Evolutionary conservation across 2,113 vertebrate species (phyloP).

Genomic region (Stercorarius parasiticus): DNA sequence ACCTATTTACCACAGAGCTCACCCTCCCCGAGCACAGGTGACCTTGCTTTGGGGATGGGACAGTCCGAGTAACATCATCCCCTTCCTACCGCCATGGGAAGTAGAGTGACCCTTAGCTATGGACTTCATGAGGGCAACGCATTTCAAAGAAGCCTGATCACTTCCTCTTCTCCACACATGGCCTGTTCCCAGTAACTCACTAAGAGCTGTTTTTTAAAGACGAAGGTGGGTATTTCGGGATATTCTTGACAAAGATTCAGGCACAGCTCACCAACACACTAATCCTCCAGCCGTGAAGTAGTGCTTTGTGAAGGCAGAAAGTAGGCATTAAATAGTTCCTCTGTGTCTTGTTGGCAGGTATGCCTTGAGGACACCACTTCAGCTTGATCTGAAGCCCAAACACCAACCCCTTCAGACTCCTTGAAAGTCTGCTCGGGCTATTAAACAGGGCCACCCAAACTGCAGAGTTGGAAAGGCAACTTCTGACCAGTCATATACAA

Average conservation of each 20-base stretch:
- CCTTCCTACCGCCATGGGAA: not conserved
- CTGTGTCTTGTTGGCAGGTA: fast-evolving
- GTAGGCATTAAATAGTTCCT: not conserved
- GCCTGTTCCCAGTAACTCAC: not conserved
- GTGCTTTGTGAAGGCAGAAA: not conserved
- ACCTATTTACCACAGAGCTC: not conserved
- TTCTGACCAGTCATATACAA: not conserved
- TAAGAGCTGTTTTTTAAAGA: not conserved
- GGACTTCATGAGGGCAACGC: not conserved
- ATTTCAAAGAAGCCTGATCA: not conserved
- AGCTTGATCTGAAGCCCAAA: not conserved
- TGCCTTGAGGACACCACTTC: not conserved
- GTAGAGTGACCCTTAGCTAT: not conserved
- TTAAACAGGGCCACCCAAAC: not conserved
- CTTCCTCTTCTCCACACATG: not conserved
- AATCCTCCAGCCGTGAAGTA: not conserved
- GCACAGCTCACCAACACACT: not conserved
- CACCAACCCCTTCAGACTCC: not conserved
- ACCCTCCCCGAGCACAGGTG: not conserved
- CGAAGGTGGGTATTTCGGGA: not conserved
- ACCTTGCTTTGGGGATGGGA: not conserved
- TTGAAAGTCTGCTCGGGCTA: not conserved
- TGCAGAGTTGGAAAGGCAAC: not conserved
- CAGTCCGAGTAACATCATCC: not conserved
- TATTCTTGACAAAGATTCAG: not conserved